Evolutionary conservation across 2,113 vertebrate species (phyloP), one percentile per base, ranked within the genome.

Genomic region (Echinops telfairi): DNA sequence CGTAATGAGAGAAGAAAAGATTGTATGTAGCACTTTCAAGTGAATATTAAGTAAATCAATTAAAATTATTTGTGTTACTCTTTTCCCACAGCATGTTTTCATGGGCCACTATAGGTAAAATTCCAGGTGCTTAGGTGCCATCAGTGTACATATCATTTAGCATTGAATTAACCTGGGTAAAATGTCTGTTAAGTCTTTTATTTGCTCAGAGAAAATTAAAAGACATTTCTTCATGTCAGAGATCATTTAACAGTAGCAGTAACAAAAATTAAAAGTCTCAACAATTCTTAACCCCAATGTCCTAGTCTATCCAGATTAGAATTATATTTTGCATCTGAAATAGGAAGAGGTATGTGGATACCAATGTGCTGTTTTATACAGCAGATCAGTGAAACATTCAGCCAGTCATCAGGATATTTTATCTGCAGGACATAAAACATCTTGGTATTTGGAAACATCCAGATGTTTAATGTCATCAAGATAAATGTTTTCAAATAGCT

Each of bases 381-480:
- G 53, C 36, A 83, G 58, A 93, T 83, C 80, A 60, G 66, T 66
- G 29, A 95, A 89, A 11, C 43, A 17, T 68, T 66, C 25, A 92
- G 11, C 88, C 70, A 95, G 23, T 80, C 62, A 89, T 91, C 43
- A 64, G 73, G 73, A 47, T 64, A 62, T 83, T 89, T 93, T 87
- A 85, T 84, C 81, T 97, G 75, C 22, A 91, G 86, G 88, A 86
- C 80, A 93, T 80, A 20, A 86, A 80, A 53, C 84, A 85, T 94
- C 75, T 91, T 94, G 62, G 64, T 95, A 91, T 97, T 95, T 97
- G 43, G 79, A 89, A 96, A 88, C 84, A 95, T 85, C 79, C 94
- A 96, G 92, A 96, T 96, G 94, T 94, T 96, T 95, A 94, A 86
- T 94, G 84, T 91, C 95, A 95, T 94, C 90, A 86, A 94, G 92